Conservation (phyloP, 2,888 invertebrate genomes). For the Dichetophora obliterata region DNA sequence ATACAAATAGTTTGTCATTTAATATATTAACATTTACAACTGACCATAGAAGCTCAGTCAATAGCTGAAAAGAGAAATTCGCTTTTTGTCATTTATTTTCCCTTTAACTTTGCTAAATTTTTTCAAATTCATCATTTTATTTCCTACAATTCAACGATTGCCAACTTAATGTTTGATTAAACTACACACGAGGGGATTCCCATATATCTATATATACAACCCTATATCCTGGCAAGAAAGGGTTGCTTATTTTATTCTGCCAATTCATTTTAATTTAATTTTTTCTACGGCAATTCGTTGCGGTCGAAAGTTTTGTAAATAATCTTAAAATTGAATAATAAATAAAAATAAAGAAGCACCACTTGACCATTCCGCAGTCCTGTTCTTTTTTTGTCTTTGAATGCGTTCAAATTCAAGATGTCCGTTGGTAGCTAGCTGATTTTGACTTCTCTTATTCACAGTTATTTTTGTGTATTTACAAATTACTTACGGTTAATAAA, state of each 20-base stretch:
- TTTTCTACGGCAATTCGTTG: constrained; percentile 14
- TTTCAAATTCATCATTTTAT: constrained; percentile 18
- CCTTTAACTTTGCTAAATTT: not conserved
- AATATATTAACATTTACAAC: no score
- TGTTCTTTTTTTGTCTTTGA: not conserved
- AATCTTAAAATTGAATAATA: constrained; percentile 37
- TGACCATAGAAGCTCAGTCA: no score
- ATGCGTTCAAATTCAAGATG: not conserved
- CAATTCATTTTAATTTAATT: constrained; percentile 20
- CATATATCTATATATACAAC: not conserved
- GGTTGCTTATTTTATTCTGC: constrained; percentile 27
- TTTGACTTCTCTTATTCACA: constrained; percentile 40
- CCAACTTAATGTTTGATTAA: not conserved
- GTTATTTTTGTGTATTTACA: constrained; percentile 54
- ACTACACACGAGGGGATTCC: not conserved
- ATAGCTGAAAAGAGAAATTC: no score
- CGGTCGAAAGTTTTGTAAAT: constrained; percentile 33
- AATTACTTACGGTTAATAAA: constrained; percentile 70
- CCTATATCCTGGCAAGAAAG: not conserved
- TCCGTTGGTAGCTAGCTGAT: constrained; percentile 17
- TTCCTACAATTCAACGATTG: constrained; percentile 22
- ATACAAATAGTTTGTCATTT: constrained; percentile 24
- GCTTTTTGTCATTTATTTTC: no score
- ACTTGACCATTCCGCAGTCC: constrained; percentile 27
- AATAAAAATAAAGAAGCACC: constrained; percentile 20